Evolutionary conservation across 2,113 vertebrate genomes (phyloP), one percentile per base, ranked within the genome.

Genomic region (Probosciger aterrimus): DNA sequence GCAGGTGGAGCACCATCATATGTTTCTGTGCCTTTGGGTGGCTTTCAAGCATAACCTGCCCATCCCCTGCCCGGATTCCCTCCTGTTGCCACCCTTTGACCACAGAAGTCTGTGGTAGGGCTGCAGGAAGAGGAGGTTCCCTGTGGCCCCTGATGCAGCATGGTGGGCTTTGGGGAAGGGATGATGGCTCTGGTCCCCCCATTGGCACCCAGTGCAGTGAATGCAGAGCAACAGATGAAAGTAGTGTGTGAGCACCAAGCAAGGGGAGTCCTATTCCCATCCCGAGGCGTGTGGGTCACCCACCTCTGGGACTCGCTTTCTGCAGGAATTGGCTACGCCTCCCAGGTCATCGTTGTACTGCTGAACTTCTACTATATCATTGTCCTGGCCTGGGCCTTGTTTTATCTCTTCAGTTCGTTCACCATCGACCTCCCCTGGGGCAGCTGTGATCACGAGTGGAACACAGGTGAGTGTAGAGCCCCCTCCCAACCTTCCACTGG

Each of bases 361-460:
- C 97, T 99, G n/a, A 99, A 99, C 96, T 95, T 98, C 96, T 99
- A 99, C 97, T 99, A 99, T 97, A 99, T 99, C 81, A 35, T 99
- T 5, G 99, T 99, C 84, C 97, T 99, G 95, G 99, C 99, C 88
- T 99, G 99, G 99, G 99, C 98, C 49, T 97, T 99, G 95, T 99
- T 99, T 97, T 99, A 98, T 97, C 98, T 99, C 96, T 98, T 98
- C 91, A 98, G 98, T 95, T 99, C 98, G 1, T 99, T 99, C 97
- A 98, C 98, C 74, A 97, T 97, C 7, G 96, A 99, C 94, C 98
- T 99, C 31, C 99, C 99, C 8, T 99, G 99, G 99, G 98, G 99
- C 63, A 99, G 98, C 93, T 99, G 99, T 93, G 98, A 98, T 96
- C 98, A 99, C 1, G 98, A 98, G 33, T 99, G 99, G 99, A 99